These are phyloP conservation scores for Zeus faber DNA, from an alignment of 2,113 vertebrate species.

Conservation along the genomic window DNA sequence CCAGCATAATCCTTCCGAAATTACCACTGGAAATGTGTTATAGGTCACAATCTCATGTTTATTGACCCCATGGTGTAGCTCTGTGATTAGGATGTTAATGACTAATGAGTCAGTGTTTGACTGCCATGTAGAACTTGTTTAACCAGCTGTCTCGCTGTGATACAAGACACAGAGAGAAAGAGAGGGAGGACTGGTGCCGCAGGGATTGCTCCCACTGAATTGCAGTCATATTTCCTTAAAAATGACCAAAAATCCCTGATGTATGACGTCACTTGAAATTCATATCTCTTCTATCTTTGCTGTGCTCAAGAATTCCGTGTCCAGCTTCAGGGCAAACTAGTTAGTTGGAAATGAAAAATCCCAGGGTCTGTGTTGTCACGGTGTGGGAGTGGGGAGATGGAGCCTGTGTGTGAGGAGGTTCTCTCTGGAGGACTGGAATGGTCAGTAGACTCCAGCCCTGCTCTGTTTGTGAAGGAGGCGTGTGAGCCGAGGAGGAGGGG, in stretches of 20 bases:
- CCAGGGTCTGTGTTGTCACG: too few species aligned
- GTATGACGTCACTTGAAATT: neutral
- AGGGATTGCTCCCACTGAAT: conserved; percentile 16
- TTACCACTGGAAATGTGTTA: too few species aligned
- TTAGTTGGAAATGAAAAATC: too few species aligned
- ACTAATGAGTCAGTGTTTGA: too few species aligned
- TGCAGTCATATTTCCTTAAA: neutral
- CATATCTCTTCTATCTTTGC: neutral
- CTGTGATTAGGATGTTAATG: too few species aligned
- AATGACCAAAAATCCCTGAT: neutral
- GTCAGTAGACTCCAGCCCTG: conserved; percentile 34
- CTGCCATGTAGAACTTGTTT: too few species aligned
- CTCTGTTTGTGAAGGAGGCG: conserved; percentile 54
- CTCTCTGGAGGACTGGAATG: conserved; percentile 51
- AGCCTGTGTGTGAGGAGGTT: conserved; percentile 17
- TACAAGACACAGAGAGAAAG: neutral
- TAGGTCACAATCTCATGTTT: too few species aligned
- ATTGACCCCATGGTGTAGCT: too few species aligned
- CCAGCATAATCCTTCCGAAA: too few species aligned
- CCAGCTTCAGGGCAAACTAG: too few species aligned
- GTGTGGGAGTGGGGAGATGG: too few species aligned
- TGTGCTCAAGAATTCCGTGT: neutral
- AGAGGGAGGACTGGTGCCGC: conserved; percentile 23
- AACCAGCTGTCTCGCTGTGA: conserved; percentile 44
- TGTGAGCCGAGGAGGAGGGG: conserved; percentile 52